phyloP scores from a whole-genome alignment of 2,888 invertebrate genomes.

The Brenthis ino region DNA sequence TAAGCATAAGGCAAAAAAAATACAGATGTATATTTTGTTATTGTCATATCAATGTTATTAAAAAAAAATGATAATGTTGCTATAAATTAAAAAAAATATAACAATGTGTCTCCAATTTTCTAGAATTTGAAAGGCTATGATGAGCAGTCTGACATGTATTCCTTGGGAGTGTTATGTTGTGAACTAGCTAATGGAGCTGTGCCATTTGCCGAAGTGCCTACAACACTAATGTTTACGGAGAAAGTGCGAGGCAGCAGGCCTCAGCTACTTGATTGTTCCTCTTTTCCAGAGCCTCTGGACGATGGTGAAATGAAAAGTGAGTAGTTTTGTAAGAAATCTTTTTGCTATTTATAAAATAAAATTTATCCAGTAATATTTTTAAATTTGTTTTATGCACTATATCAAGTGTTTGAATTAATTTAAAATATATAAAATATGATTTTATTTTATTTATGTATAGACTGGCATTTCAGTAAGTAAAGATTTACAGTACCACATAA shows the following conservation, averaged over 20 bases:
- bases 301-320: slow-evolving; percentile 67
- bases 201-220: slow-evolving; percentile 92
- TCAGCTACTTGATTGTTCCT: slow-evolving; percentile 88
- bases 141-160: slow-evolving; percentile 95
- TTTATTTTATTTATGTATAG: no score
- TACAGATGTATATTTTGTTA: not conserved
- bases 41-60: no score
- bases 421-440: no score
- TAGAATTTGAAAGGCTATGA: slow-evolving; percentile 93
- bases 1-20: no score
- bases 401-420: no score
- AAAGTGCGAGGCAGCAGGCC: slow-evolving; percentile 91
- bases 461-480: no score
- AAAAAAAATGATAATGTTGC: not conserved
- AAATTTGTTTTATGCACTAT: no score
- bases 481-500: no score
- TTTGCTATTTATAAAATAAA: no score
- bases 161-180: slow-evolving; percentile 93
- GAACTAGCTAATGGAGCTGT: slow-evolving; percentile 94
- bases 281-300: slow-evolving; percentile 81
- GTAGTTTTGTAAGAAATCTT: not conserved
- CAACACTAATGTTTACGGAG: slow-evolving; percentile 95
- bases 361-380: no score
- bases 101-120: slow-evolving; percentile 24
- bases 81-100: slow-evolving; percentile 1